Evolutionary conservation across 2,888 invertebrate species (phyloP), one percentile per base, ranked within the genome.

Genomic region (Sabatieria punctata): DNA sequence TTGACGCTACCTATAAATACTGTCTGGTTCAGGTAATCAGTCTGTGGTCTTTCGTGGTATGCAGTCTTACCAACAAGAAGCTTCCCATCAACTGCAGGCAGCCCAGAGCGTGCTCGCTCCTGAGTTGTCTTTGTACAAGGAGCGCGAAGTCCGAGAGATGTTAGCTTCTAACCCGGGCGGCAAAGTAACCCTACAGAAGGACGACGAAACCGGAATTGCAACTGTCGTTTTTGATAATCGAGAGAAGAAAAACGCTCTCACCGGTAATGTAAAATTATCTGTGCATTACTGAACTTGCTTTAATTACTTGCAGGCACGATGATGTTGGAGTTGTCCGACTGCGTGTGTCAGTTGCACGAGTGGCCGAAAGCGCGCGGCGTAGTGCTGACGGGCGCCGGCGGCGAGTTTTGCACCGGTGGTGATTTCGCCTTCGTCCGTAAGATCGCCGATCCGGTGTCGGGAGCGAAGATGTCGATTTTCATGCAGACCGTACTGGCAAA

Each of bases 331-430:
- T 56, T 75, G n/a, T 57, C 60, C 26, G 64, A 69, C 33, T 60
- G 64, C 24, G 60, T 73, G 1, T 48, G 52, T 4, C 59, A 64
- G n/a, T 56, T 75, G 25, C 69, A 37, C 24, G 23, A 72, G 54
- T 74, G 73, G 73, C 47, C 57, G 2, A 45, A 50, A 1, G 68
- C 57, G 63, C 70, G 69, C 61, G 72, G 68, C 4, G 50, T 73
- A 8, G 58, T 74, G 15, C 45, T 74, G 3, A 58, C 64, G 47
- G 72, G 72, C 0, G 58, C 60, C 1, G 67, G 64, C 2, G 60
- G 64, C 8, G 65, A 64, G n/a, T 74, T 75, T 55, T 74, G 74
- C 56, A 71, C 74, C 2, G 75, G 75, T 11, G 73, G 70, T 2
- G 73, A 74, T 56, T 57, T 74, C 13, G n/a, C n/a, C n/a, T n/a